Base-by-base conservation (phyloP, 2,113 vertebrate genomes). In the Aphelocoma coerulescens region DNA sequence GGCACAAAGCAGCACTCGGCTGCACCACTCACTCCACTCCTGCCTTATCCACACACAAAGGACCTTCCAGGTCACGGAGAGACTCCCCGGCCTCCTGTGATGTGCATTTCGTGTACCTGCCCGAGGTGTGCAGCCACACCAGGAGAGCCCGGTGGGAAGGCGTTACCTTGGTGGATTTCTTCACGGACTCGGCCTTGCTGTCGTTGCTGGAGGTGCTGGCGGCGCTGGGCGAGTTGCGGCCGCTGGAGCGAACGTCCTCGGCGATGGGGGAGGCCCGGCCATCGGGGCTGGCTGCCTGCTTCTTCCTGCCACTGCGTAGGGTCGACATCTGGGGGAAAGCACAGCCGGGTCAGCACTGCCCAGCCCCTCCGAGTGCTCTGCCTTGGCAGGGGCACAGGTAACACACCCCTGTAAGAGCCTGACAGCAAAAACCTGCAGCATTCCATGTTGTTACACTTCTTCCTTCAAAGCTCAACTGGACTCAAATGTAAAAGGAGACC, bases 151-250 rank as follows among this genome's bases (percentile, higher is more conserved):
- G 0, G 10, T 2, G 41, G 52, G 44, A 1, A 23, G 44, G 23
- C 11, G 1, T 19, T 92, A 99, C 99, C 98, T 99, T 99, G 98
- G 98, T 98, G 33, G 99, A 98, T 88, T 99, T 99, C 98, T 99
- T 99, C 97, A 99, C 98, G 0, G 98, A 98, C 86, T 99, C 99
- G 0, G 98, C 98, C 98, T 99, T 99, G 97, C 99, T 99, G 97
- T 99, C 99, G 13, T 99, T 99, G 95, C 99, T 99, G 95, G 99
- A 99, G 5, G 99, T 99, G 96, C 99, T 99, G 71, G 99, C 99
- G 2, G 99, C 99, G 1, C 99, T 99, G 74, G 99, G 99, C 3
- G 99, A 99, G 55, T 99, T 99, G 32, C 99, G 99, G 49, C 99
- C 99, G 1, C 99, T 99, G 89, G 99, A 99, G 24, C 99, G 98